Evolutionary conservation across 2,888 invertebrate species (phyloP).

Genomic region (Eurytoma californica): DNA sequence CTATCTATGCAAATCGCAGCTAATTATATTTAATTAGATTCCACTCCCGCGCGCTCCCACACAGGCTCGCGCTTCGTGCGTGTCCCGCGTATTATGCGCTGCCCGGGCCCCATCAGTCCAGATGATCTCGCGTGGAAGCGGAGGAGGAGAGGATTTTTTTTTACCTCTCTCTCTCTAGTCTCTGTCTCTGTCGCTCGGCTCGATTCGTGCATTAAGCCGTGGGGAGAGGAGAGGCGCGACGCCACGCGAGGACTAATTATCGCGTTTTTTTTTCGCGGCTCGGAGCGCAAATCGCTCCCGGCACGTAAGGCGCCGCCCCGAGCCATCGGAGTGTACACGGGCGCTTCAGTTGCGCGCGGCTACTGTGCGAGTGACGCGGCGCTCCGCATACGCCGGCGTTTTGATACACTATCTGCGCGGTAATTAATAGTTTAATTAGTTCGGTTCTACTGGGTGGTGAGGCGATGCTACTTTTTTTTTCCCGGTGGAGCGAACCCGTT

Average conservation of each 20-base stretch:
- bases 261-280: constrained; percentile 14
- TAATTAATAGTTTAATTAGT: constrained; percentile 56
- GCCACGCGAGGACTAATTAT: constrained; percentile 45
- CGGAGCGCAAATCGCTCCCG: constrained; percentile 34
- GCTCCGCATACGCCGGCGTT: neutral
- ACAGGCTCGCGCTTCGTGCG: constrained; percentile 1
- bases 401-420: constrained; percentile 38
- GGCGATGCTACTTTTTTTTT: neutral
- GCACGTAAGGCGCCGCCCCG: constrained; percentile 28
- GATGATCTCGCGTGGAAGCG: constrained; percentile 35
- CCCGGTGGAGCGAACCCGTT: neutral
- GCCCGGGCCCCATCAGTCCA: constrained; percentile 21
- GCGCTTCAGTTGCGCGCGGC: neutral
- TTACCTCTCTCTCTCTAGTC: no score
- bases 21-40: constrained; percentile 76
- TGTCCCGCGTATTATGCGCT: constrained; percentile 3
- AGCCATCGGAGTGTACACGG: neutral
- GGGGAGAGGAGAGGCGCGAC: neutral
- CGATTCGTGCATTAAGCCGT: no score
- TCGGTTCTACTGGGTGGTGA: constrained; percentile 17
- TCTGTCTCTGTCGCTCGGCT: no score
- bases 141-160: neutral
- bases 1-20: constrained; percentile 75
- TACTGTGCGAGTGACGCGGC: neutral
- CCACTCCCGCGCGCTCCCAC: constrained; percentile 64